Base-by-base conservation (phyloP, 2,797 vertebrate genomes). In the Geotrypetes seraphini region DNA sequence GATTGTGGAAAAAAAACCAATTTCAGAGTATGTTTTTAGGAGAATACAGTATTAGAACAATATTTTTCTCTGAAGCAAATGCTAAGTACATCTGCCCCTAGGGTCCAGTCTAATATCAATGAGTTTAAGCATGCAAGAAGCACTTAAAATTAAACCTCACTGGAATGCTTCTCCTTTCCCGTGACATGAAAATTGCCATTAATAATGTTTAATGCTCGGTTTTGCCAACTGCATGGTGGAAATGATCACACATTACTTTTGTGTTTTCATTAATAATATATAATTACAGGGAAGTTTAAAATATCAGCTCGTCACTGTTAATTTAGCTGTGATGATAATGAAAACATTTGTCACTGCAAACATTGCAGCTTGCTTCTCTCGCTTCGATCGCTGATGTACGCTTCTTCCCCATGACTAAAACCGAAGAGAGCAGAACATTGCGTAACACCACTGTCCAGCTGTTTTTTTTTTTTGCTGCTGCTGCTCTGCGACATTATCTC, bases 111-210 rank as follows among this genome's bases (percentile, higher is more conserved):
- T 8, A 1, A 14, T 31, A 30, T 13, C 5, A 39, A 6, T 2
- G 29, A 39, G 36, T 27, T 36, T 6, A 10, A 0, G 29, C 12
- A 16, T 4, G 2, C 36, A 12, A 2, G 24, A 51, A 15, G n/a
- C 10, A 27, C 44, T 2, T 14, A 1, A 28, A 7, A 16, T 37
- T 5, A 28, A 13, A 19, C 16, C 25, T 2, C 20, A 31, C n/a
- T 20, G 3, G 5, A 22, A 15, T 33, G 3, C 4, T 30, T 19
- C 12, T 43, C 3, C 3, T 7, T 50, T 44, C n/a, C 10, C 3
- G 15, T 53, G 21, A 55, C 60, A 53, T 31, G 28, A 34, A 55
- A 50, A 31, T 13, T 30, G 3, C 2, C 14, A 10, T 34, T n/a
- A n/a, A n/a, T n/a, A n/a, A n/a, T n/a, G n/a, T n/a, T n/a, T n/a